phyloP scores from a whole-genome alignment of 2,113 vertebrate genomes.

The Anguilla japonica region DNA sequence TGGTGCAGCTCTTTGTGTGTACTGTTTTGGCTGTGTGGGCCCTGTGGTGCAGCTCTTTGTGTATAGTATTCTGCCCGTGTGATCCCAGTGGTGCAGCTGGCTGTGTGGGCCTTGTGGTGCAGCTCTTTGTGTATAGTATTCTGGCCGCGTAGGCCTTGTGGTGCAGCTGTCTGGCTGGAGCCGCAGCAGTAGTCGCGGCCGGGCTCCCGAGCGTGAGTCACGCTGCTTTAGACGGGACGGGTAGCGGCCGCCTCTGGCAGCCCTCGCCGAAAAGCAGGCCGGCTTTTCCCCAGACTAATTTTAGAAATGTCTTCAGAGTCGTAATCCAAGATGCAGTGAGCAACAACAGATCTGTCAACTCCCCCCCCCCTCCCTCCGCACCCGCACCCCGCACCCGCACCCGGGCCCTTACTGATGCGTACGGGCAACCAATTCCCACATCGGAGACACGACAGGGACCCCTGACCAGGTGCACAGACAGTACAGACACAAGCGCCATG shows the following conservation, averaged over 20 bases:
- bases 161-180: not conserved
- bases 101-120: no score
- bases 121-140: no score
- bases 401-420: not conserved
- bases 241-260: constrained; percentile 6
- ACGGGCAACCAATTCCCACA: not conserved
- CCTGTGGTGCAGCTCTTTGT: no score
- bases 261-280: constrained; percentile 30
- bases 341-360: constrained; percentile 9
- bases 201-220: constrained; percentile 39
- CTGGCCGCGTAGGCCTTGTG: no score
- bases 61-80: no score
- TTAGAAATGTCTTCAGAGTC: constrained; percentile 30
- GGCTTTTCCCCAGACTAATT: constrained; percentile 30
- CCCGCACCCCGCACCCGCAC: no score
- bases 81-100: no score
- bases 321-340: constrained; percentile 14
- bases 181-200: not conserved
- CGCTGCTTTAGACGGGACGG: constrained; percentile 23
- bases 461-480: not conserved
- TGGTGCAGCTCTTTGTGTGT: no score
- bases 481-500: not conserved
- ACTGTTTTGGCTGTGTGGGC: no score
- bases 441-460: not conserved
- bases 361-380: not conserved